These are phyloP conservation scores for Cheilosia soror DNA, from an alignment of 2,888 invertebrate species.

Conservation along the genomic window DNA sequence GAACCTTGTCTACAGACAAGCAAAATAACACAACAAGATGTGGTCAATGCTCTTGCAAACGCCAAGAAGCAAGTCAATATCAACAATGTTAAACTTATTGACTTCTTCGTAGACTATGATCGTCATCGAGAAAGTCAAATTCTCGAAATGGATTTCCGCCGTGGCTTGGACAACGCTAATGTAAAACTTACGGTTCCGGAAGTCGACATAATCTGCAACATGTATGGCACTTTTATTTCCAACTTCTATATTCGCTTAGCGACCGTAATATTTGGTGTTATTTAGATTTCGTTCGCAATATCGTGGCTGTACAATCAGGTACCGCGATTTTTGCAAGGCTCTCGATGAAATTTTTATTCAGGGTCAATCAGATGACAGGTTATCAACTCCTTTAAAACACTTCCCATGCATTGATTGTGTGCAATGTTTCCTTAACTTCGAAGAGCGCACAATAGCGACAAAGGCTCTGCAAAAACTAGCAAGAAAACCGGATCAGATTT, in stretches of 20 bases:
- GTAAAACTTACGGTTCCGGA: conserved; percentile 88
- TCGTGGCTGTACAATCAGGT: conserved; percentile 86
- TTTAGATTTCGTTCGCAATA: conserved; percentile 87
- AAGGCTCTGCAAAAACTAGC: conserved; percentile 88
- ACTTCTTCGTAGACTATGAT: conserved; percentile 89
- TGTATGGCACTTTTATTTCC: conserved; percentile 83
- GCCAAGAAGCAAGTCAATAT: conserved; percentile 89
- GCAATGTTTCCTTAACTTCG: conserved; percentile 88
- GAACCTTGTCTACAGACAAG: conserved; percentile 79
- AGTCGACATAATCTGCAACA: conserved; percentile 88
- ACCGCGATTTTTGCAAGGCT: conserved; percentile 87
- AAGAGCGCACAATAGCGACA: conserved; percentile 87
- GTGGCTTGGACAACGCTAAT: conserved; percentile 88
- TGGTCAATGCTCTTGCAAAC: conserved; percentile 89
- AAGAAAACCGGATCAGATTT: conserved; percentile 87
- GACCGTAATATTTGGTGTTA: neutral
- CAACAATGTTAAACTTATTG: conserved; percentile 87
- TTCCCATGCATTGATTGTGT: conserved; percentile 88
- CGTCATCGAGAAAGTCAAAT: conserved; percentile 87
- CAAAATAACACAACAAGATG: conserved; percentile 85
- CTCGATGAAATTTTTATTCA: conserved; percentile 90
- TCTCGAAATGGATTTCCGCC: conserved; percentile 88
- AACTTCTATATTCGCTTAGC: neutral
- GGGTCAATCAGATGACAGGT: conserved; percentile 87
- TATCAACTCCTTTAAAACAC: conserved; percentile 88